Percentiles rank a stretch among this genome's conserved stretches.
These are phyloP conservation scores for Ceratoteleas bidentatus DNA, from an alignment of 1,140 invertebrate species.

Conservation along the genomic window DNA sequence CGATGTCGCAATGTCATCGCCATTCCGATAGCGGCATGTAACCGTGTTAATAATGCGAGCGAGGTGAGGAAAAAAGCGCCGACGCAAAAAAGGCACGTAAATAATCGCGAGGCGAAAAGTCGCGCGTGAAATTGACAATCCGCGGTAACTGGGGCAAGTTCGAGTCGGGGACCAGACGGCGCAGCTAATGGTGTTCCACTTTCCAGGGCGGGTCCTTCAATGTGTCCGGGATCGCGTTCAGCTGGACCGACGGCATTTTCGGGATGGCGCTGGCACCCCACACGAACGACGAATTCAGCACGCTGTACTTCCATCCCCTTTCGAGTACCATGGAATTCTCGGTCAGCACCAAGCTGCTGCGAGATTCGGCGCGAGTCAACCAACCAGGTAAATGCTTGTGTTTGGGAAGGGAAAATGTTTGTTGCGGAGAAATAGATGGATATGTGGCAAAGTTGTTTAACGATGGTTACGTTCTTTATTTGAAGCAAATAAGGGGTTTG, in stretches of 20 bases:
- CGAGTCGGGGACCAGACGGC: background rate
- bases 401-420: background rate
- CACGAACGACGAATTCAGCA: slow-evolving; percentile 84
- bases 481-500: no score
- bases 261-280: slow-evolving; percentile 85
- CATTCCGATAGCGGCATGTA: slow-evolving; percentile 12
- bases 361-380: slow-evolving; percentile 82
- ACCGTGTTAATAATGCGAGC: slow-evolving; percentile 29
- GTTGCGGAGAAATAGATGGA: no score
- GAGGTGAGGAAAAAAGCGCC: no score
- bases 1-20: slow-evolving; percentile 34
- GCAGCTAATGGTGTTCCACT: background rate
- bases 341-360: slow-evolving; percentile 85
- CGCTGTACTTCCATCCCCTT: slow-evolving; percentile 89
- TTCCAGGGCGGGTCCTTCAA: slow-evolving; percentile 85
- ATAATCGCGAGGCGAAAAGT: slow-evolving; percentile 19
- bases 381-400: slow-evolving; percentile 68
- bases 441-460: no score
- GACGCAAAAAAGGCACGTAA: slow-evolving; percentile 25
- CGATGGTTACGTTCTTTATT: no score
- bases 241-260: slow-evolving; percentile 89
- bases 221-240: slow-evolving; percentile 87
- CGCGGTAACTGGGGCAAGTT: background rate
- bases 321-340: slow-evolving; percentile 88
- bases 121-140: slow-evolving; percentile 7